Evolutionary conservation across 2,113 vertebrate genomes (phyloP).

Genomic region (Rhinoderma darwinii): DNA sequence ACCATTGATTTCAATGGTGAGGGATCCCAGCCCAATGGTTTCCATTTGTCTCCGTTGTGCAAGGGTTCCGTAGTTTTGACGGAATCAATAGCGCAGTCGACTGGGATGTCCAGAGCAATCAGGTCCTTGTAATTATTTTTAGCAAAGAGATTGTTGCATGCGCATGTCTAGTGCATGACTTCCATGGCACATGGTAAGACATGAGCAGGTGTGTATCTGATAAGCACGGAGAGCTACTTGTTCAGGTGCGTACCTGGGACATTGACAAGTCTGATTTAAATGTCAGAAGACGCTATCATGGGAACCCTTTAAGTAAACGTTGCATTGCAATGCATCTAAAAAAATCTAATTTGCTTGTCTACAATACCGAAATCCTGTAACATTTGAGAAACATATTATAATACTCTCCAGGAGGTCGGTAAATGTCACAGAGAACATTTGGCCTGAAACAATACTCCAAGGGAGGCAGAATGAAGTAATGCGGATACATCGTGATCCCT

Average conservation of each 20-base stretch:
- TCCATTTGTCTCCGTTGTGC: too few species aligned
- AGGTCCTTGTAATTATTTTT: too few species aligned
- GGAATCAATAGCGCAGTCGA: too few species aligned
- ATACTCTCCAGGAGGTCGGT: slow-evolving; percentile 8
- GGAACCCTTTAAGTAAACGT: background rate
- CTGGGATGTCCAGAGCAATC: too few species aligned
- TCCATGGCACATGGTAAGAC: too few species aligned
- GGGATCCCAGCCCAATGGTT: too few species aligned
- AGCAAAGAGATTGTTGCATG: too few species aligned
- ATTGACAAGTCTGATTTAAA: background rate
- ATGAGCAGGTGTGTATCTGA: too few species aligned
- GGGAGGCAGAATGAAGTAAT: background rate
- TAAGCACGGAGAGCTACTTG: background rate
- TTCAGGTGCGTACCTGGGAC: background rate
- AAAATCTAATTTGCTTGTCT: background rate
- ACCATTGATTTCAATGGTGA: too few species aligned
- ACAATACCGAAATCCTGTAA: background rate
- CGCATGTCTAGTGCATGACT: too few species aligned
- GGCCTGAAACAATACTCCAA: background rate
- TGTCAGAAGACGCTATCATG: background rate
- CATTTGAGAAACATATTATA: slow-evolving; percentile 7
- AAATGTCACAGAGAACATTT: slow-evolving; percentile 6
- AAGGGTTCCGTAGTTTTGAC: too few species aligned
- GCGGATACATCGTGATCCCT: background rate
- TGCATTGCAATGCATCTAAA: background rate